Evolutionary conservation across 2,113 vertebrate species (phyloP).

Genomic region (Prietella phreatophila): DNA sequence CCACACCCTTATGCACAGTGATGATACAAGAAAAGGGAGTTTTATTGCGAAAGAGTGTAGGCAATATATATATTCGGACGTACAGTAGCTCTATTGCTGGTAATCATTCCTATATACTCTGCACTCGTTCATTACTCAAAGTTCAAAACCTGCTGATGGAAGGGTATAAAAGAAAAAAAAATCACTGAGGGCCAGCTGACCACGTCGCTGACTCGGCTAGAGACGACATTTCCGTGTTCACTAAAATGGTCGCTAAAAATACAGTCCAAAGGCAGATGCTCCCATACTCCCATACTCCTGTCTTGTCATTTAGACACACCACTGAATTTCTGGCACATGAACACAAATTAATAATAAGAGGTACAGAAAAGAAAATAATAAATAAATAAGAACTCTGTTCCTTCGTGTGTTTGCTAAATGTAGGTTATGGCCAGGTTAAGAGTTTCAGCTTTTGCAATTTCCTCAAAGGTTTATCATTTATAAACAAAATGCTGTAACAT

Average conservation of each 20-base stretch:
- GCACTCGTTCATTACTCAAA: neutral
- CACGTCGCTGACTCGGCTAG: neutral
- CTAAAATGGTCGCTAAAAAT: constrained; percentile 29
- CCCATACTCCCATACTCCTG: neutral
- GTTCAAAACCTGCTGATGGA: neutral
- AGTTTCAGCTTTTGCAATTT: neutral
- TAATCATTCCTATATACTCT: neutral
- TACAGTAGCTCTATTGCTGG: neutral
- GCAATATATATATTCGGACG: no score
- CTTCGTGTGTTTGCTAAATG: neutral
- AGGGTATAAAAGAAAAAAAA: neutral
- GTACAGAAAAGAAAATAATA: neutral
- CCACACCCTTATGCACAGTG: neutral
- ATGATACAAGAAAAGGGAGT: neutral
- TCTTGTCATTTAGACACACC: neutral
- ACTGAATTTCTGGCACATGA: neutral
- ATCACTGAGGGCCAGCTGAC: constrained; percentile 22
- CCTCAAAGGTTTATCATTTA: constrained; percentile 6
- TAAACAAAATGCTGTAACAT: constrained; percentile 8
- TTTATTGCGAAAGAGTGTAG: no score
- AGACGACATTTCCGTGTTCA: neutral
- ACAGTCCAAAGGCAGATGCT: neutral
- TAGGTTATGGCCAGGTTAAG: neutral
- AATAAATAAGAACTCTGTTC: no score
- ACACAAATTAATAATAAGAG: neutral